phyloP scores from a whole-genome alignment of 2,888 invertebrate genomes.

The Drosophila kambysellisi region DNA sequence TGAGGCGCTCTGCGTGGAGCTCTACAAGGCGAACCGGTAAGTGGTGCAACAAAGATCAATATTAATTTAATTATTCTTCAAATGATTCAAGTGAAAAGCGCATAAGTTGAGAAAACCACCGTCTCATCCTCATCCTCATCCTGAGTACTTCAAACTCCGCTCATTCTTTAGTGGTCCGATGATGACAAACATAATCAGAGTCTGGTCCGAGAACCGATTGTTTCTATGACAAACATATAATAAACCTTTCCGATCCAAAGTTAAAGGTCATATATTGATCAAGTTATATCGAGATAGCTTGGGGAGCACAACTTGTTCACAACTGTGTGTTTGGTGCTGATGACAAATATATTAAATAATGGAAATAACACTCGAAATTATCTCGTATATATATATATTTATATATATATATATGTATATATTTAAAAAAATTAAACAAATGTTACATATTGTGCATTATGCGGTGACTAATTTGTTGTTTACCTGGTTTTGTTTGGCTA shows the following conservation, averaged over 20 bases:
- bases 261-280: background rate
- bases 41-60: constrained; percentile 68
- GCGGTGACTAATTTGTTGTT: background rate
- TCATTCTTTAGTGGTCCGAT: background rate
- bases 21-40: constrained; percentile 94
- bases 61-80: background rate
- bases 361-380: background rate
- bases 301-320: no score
- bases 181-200: background rate
- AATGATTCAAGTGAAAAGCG: background rate
- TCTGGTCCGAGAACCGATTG: background rate
- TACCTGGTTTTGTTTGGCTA: background rate
- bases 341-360: background rate
- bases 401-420: background rate
- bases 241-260: background rate
- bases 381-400: no score
- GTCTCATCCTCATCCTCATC: background rate
- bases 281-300: no score
- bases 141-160: background rate
- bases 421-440: background rate
- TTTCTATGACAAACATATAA: no score
- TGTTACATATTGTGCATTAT: background rate
- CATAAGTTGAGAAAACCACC: background rate
- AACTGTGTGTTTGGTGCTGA: no score
- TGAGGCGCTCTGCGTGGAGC: constrained; percentile 91